Evolutionary conservation across 2,797 vertebrate species (phyloP).

Genomic region (Choloepus didactylus): DNA sequence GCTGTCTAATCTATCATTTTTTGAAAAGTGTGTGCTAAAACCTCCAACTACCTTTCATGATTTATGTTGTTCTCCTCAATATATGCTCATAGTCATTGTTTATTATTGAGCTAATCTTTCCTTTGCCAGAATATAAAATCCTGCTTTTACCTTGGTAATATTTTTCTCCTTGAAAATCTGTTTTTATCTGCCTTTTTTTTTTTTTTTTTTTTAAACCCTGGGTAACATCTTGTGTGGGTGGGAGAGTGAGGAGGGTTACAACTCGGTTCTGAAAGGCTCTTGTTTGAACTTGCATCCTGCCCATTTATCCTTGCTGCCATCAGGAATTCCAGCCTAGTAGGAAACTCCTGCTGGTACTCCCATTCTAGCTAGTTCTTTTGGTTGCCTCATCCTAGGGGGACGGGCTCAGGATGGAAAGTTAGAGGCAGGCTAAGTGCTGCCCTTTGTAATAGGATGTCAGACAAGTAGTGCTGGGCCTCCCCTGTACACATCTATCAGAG

Average conservation of each 20-base stretch:
- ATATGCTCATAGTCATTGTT: neutral
- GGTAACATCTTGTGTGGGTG: neutral
- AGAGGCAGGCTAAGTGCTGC: neutral
- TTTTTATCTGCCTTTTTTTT: neutral
- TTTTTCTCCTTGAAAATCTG: neutral
- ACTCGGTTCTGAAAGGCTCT: neutral
- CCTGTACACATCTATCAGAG: neutral
- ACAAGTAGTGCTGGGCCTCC: too few relatives aligned
- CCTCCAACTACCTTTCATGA: neutral
- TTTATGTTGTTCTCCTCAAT: neutral
- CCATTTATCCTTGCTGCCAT: too few relatives aligned
- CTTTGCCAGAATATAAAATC: neutral
- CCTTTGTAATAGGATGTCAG: neutral
- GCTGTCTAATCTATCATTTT: neutral
- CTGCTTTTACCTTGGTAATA: neutral
- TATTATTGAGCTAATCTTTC: neutral
- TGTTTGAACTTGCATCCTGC: neutral
- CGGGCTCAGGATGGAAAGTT: rapidly evolving
- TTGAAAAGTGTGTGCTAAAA: neutral
- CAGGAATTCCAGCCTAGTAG: rapidly evolving
- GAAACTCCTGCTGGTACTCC: neutral
- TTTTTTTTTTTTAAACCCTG: neutral
- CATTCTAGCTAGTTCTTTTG: rapidly evolving
- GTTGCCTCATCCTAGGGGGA: neutral
- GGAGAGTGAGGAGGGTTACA: rapidly evolving